phyloP scores from a whole-genome alignment of 2,797 vertebrate species.

The Chiroxiphia lanceolata region DNA sequence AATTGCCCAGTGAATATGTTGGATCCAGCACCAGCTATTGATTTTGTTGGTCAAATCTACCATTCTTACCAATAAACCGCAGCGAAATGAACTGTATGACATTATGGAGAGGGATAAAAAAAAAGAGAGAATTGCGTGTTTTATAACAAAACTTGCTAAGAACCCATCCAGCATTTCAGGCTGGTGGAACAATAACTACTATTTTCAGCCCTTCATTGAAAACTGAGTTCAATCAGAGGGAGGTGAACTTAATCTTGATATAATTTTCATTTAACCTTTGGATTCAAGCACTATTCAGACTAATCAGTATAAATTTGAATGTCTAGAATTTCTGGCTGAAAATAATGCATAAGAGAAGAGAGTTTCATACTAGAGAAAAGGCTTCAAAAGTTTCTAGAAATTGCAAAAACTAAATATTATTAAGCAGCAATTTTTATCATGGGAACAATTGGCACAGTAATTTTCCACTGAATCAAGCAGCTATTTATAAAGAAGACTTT shows the following conservation, averaged over 20 bases:
- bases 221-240: neutral
- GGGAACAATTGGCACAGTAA: neutral
- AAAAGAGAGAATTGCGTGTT: neutral
- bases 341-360: neutral
- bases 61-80: neutral
- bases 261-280: neutral
- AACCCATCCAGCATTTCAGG: neutral
- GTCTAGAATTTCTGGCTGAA: neutral
- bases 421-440: neutral
- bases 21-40: neutral
- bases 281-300: neutral
- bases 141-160: neutral
- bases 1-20: neutral
- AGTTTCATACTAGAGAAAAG: neutral
- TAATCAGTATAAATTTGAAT: neutral
- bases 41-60: neutral
- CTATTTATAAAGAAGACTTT: neutral
- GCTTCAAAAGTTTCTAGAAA: neutral
- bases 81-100: neutral
- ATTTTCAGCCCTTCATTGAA: neutral
- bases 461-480: neutral
- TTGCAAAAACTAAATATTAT: neutral
- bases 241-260: neutral
- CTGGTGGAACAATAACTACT: neutral
- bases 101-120: neutral